These are phyloP conservation scores for Malurus leucopterus DNA, from an alignment of 2,797 vertebrate genomes.

Conservation along the genomic window DNA sequence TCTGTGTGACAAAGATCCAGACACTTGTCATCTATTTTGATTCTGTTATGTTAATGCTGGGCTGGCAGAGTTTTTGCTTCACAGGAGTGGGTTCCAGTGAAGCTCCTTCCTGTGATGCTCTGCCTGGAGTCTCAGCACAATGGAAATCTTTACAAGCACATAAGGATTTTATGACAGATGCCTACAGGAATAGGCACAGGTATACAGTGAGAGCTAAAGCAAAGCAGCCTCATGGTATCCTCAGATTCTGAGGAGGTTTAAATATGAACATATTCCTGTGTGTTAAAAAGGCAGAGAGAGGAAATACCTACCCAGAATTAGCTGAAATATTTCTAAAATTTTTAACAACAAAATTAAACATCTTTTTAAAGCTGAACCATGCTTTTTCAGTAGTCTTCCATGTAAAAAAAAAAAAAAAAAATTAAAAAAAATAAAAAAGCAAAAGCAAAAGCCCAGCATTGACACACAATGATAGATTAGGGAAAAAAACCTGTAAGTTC, in stretches of 20 bases:
- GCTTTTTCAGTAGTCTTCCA: neutral
- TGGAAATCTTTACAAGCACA: constrained; percentile 17
- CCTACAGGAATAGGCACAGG: neutral
- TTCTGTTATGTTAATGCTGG: constrained; percentile 1
- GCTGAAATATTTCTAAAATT: neutral
- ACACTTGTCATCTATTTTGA: constrained; percentile 3
- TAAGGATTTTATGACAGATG: constrained; percentile 5
- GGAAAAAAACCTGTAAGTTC: neutral
- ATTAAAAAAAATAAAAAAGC: no score
- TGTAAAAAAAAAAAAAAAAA: no score
- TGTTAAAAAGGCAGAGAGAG: neutral
- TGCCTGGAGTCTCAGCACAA: constrained; percentile 6
- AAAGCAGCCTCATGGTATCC: neutral
- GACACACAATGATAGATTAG: neutral
- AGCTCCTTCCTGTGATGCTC: neutral
- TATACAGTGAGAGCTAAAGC: neutral
- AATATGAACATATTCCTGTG: neutral
- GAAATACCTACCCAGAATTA: neutral
- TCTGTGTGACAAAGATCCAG: neutral
- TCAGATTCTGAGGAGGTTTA: neutral
- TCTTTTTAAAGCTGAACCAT: neutral
- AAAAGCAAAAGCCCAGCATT: neutral
- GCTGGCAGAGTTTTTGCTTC: constrained; percentile 3
- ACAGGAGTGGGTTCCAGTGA: neutral
- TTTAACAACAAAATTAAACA: neutral